These are phyloP conservation scores for Lutjanus campechanus DNA, from an alignment of 2,797 vertebrate genomes.

Conservation along the genomic window DNA sequence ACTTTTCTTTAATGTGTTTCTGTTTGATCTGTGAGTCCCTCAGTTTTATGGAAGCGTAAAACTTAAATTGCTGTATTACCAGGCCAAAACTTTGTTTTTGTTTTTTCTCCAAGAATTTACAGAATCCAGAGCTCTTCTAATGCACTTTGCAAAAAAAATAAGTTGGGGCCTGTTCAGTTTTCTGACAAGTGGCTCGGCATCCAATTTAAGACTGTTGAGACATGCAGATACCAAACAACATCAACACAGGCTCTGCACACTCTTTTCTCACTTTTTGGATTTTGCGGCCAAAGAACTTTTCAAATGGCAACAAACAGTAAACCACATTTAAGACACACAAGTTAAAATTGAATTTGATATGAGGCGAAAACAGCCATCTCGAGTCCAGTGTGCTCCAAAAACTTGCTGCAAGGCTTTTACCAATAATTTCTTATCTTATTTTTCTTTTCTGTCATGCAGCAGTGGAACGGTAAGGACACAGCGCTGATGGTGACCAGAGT, in stretches of 20 bases:
- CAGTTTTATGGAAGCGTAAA: background rate
- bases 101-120: background rate
- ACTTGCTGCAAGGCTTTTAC: background rate
- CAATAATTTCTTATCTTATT: accelerated
- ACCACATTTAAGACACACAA: too few species aligned
- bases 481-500: constrained; percentile 96
- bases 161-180: background rate
- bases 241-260: too few species aligned
- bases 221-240: background rate
- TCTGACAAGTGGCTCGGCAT: background rate
- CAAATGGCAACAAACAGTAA: too few species aligned
- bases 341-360: too few species aligned
- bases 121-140: background rate
- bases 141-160: background rate
- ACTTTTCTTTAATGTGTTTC: background rate
- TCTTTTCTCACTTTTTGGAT: too few species aligned
- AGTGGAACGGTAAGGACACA: constrained; percentile 96
- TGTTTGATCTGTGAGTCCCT: background rate
- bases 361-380: too few species aligned
- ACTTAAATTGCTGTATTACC: background rate
- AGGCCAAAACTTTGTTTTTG: background rate
- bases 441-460: constrained; percentile 79
- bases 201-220: background rate
- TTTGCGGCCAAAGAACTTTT: too few species aligned
- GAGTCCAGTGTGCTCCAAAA: too few species aligned